Base-by-base conservation (phyloP, 2,888 invertebrate genomes). In the Hirtodrosophila cameraria region DNA sequence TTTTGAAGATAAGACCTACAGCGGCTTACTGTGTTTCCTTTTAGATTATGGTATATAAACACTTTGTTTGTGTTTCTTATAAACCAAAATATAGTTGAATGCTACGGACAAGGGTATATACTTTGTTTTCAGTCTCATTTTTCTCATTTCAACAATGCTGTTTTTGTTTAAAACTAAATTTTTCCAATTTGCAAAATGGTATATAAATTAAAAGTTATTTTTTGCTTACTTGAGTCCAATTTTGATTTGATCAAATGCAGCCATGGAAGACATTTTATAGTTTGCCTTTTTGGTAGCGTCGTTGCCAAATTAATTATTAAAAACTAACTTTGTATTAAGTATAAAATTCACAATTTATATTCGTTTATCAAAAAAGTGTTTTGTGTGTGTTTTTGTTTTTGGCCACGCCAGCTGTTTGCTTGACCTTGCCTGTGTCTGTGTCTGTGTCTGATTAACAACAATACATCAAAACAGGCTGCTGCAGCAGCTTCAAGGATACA, bases 191-290 rank as follows among this genome's bases (percentile, higher is more conserved):
- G n/a, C n/a, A 1, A n/a, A 12, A 7, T 6, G 1, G 25, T 28
- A 12, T 4, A 28, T 2, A 8, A 4, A 25, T 28, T n/a, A n/a
- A n/a, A n/a, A 41, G 18, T 28, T 31, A 20, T 31, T 3, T 13
- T 36, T 16, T 31, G 85, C 89, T 89, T 88, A 89, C 89, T 89
- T 89, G 35, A 89, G 77, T 59, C 89, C 89, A 67, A 89, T 84
- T 81, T 89, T 90, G 30, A 89, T 85, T 80, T 89, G 89, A 69
- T 89, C 89, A 74, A 89, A 72, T 50, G 89, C 88, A 63, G 90
- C 86, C 77, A 89, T 81, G 39, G 89, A 88, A 67, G 89, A 78
- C 89, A 89, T 89, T 58, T 82, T 88, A 52, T 45, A 38, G 23
- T 30, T 46, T 35, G 42, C 12, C 57, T 27, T 48, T 54, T 12